A percentile compares a stretch with the other conserved stretches of the same genome.
phyloP scores from a whole-genome alignment of 2,797 vertebrate genomes.

The Poecilia wingei region DNA sequence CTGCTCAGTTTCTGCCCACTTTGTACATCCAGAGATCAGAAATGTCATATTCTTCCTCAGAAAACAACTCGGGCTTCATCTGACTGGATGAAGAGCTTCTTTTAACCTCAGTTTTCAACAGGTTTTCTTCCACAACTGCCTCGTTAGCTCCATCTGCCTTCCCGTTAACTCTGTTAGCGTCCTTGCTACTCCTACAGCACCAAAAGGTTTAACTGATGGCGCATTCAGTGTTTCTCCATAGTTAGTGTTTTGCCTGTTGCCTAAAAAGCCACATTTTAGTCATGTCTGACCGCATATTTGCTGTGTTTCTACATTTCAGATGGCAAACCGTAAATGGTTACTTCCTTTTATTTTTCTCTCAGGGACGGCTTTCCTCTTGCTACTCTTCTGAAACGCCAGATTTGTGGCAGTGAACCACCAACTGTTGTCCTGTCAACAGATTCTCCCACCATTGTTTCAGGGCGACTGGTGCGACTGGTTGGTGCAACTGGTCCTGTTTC shows the following conservation, averaged over 20 bases:
- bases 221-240: neutral
- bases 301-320: neutral
- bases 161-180: neutral
- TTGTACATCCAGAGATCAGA: neutral
- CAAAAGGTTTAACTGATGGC: neutral
- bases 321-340: neutral
- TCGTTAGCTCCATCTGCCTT: neutral
- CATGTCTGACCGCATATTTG: neutral
- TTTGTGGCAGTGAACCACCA: neutral
- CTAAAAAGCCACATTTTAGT: neutral
- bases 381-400: neutral
- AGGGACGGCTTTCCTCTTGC: neutral
- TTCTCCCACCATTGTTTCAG: neutral
- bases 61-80: neutral
- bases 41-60: neutral
- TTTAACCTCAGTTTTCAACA: neutral
- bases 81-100: neutral
- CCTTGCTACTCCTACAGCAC: neutral
- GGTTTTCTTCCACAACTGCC: neutral
- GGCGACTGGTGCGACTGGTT: neutral
- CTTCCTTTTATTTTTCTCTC: neutral
- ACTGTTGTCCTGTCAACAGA: neutral
- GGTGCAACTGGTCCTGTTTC: neutral
- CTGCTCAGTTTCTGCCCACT: neutral
- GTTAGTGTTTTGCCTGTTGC: neutral